phyloP scores from a whole-genome alignment of 1,140 invertebrate genomes.

The Brachionus koreanus region DNA sequence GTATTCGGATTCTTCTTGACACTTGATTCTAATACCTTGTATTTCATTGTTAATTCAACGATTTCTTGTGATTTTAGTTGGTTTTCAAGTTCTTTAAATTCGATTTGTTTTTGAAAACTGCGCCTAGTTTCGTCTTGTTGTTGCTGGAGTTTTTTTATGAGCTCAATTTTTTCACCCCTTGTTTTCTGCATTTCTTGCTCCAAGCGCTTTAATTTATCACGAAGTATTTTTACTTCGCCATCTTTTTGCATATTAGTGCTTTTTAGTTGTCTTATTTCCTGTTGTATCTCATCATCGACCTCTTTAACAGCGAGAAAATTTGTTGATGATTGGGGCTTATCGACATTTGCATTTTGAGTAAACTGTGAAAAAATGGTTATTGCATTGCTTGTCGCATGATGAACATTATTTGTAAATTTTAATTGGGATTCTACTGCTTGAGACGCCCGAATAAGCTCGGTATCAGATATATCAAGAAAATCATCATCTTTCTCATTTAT shows the following conservation, averaged over 20 bases:
- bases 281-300: background rate
- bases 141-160: constrained; percentile 20
- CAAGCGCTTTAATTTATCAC: constrained; percentile 32
- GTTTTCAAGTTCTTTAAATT: constrained; percentile 35
- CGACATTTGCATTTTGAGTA: background rate
- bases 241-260: constrained; percentile 40
- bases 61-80: constrained; percentile 39
- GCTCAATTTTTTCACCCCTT: constrained; percentile 1
- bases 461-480: constrained; percentile 40
- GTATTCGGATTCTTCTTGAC: constrained; percentile 8
- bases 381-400: constrained; percentile 37
- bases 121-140: constrained; percentile 29
- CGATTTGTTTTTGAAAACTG: constrained; percentile 33
- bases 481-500: constrained; percentile 22
- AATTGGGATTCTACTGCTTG: constrained; percentile 39
- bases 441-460: constrained; percentile 36
- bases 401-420: constrained; percentile 40
- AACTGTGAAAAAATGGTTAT: constrained; percentile 41
- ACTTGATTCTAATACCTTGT: constrained; percentile 26
- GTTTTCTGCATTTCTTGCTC: constrained; percentile 37
- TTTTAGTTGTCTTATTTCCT: background rate
- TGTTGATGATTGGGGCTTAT: background rate
- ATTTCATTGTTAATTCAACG: constrained; percentile 28
- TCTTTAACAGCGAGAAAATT: background rate
- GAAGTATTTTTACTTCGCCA: constrained; percentile 38